phyloP scores from a whole-genome alignment of 2,797 vertebrate species.

The Gila robusta region DNA sequence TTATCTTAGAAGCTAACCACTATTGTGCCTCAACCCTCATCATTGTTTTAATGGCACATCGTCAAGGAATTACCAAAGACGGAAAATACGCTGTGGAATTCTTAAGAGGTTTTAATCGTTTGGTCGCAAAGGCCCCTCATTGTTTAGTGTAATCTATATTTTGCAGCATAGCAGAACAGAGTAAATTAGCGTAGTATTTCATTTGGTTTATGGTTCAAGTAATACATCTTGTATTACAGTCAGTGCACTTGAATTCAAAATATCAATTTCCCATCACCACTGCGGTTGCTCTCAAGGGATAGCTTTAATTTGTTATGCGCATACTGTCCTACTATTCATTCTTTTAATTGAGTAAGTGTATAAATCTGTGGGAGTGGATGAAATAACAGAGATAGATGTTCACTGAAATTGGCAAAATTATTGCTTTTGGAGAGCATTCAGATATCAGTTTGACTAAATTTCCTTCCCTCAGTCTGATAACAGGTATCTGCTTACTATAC shows the following conservation, averaged over 20 bases:
- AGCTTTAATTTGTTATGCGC: constrained; percentile 48
- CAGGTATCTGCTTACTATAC: neutral
- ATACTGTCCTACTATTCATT: constrained; percentile 21
- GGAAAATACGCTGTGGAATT: neutral
- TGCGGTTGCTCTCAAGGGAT: constrained; percentile 43
- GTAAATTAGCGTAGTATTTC: constrained; percentile 12
- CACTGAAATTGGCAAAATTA: constrained; percentile 40
- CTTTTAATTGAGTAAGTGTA: constrained; percentile 57
- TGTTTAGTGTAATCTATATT: constrained; percentile 27
- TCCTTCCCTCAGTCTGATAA: neutral
- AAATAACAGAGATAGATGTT: constrained; percentile 31
- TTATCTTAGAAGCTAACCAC: neutral
- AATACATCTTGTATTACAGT: neutral
- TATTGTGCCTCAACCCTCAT: neutral
- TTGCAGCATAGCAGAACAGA: neutral
- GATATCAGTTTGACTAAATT: constrained; percentile 5
- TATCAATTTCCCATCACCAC: neutral
- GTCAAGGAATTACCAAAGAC: neutral
- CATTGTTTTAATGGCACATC: neutral
- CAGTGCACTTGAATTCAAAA: constrained; percentile 35
- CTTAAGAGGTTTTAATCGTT: neutral
- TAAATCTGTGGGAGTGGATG: constrained; percentile 34
- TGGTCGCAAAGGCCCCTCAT: neutral
- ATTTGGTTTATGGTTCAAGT: constrained; percentile 1
- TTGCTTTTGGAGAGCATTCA: constrained; percentile 31